A percentile compares a stretch with the other conserved stretches of the same genome.
These are phyloP conservation scores for Apis laboriosa DNA, from an alignment of 1,140 invertebrate genomes.

Conservation along the genomic window DNA sequence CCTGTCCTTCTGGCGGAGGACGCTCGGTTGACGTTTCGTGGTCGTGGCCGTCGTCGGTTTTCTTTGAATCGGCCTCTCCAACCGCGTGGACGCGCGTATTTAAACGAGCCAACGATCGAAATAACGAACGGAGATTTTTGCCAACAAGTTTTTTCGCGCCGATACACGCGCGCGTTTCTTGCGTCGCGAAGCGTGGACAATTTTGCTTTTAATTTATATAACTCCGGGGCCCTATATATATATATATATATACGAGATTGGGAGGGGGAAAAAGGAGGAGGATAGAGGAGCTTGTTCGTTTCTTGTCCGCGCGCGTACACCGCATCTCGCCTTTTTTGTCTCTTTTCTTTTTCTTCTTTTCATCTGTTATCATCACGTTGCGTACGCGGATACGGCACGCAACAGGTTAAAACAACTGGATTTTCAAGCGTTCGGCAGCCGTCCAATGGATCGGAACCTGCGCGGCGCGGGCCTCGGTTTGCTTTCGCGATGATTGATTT, in stretches of 20 bases:
- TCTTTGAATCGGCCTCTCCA: constrained; percentile 30
- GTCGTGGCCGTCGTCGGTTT: constrained; percentile 32
- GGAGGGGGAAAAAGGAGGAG: too few relatives aligned
- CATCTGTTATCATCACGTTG: neutral
- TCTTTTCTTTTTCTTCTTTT: neutral
- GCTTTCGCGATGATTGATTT: constrained; percentile 77
- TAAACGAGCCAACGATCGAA: constrained; percentile 31
- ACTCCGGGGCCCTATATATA: too few relatives aligned
- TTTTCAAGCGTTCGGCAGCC: neutral
- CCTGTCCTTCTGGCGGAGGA: too few relatives aligned
- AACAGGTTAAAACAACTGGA: neutral
- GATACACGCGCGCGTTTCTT: neutral
- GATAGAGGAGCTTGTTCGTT: too few relatives aligned
- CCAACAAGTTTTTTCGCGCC: neutral
- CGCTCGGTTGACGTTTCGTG: neutral
- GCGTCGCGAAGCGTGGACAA: neutral
- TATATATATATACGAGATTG: too few relatives aligned
- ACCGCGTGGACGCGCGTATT: constrained; percentile 26
- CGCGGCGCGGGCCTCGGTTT: constrained; percentile 25
- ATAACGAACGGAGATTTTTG: neutral
- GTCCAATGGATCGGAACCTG: constrained; percentile 23
- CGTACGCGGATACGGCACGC: too few relatives aligned
- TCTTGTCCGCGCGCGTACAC: too few relatives aligned
- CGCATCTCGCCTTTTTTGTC: too few relatives aligned
- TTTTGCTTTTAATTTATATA: constrained; percentile 30